Base-by-base conservation (phyloP, 2,888 invertebrate species). In the Caenorhabditis sp. region DNA sequence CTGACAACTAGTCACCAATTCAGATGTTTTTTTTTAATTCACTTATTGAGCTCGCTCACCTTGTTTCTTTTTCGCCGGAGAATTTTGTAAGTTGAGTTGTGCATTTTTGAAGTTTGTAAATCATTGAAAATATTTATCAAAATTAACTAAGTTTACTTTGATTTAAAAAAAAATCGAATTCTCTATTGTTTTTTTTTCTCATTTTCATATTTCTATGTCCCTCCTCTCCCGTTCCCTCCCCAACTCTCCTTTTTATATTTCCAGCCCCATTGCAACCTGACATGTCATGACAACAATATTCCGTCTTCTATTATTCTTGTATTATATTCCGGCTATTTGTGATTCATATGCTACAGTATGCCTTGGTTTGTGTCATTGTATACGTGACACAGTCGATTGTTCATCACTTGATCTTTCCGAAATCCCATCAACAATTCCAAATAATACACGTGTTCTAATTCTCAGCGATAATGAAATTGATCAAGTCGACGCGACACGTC, bases 391-490 rank as follows among this genome's bases (percentile, higher is more conserved):
- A 36, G 73, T 80, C 52, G 78, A 80, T 59, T 80, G 80, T 43
- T 76, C 80, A 14, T 69, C 72, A 8, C 57, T 77, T 0, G 71
- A 76, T 53, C 70, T 80, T 17, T 23, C 60, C 23, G 70, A 74
- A 12, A 59, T 78, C 21, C 80, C 80, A 4, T 23, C 36, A 5
- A 58, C 68, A 23, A 64, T 80, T 27, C 80, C 80, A 1, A 70
- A 75, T 60, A 67, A 70, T n/a, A 75, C 77, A 17, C 53, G 65
- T 8, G 58, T 70, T 5, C 25, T 80, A 60, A 69, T 77, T 52
- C 36, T 80, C 12, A 68, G 67, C 23, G 76, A 73, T 59, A 80
- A 80, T 57, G 77, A 80, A 17, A 71, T 80, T 43, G 76, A 75
- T 23, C 21, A 57, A 20, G 67, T 79, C n/a, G 65, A 74, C 49